Base-by-base conservation (phyloP, 64 coral and sea anemone species). In the Stichodactyla helianthus region DNA sequence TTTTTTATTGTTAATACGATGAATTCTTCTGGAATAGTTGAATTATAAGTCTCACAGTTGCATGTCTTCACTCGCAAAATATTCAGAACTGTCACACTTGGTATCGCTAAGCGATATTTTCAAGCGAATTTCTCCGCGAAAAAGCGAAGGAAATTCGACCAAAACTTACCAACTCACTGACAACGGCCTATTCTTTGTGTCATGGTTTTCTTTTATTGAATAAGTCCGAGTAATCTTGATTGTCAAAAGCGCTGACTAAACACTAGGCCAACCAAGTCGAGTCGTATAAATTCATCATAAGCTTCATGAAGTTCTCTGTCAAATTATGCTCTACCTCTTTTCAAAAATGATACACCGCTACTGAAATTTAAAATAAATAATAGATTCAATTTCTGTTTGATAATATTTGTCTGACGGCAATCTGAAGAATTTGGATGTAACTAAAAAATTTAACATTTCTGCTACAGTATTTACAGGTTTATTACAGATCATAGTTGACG, bases 1-100 rank as follows among this genome's bases (percentile, higher is more conserved):
- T 74, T 23, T 74, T 5, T 27, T 25, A 8, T 23, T 35, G n/a
- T 68, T n/a, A 68, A 23, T 68, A 68, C 19, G 63, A 9, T 20
- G 63, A 68, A 68, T 68, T 68, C 63, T 68, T 68, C 6, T 22
- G 4, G n/a, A 68, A 68, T 68, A 2, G 5, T n/a, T 51, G 53
- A 81, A 52, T 81, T 52, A 81, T 81, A 81, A 54, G 35, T 81
- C 53, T 52, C 53, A 81, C 79, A 81, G 79, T 81, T 54, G 79
- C 79, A 52, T 81, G 25, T 6, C 71, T 81, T 81, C 25, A 26
- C 17, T 68, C n/a, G 63, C 18, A 22, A 68, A 68, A 23, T 68
- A 68, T 68, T 68, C 25, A 23, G n/a, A 23, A 20, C 28, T 79
- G 77, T 79, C 77, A 79, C 4, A 35, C 13, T 79, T 44, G 35